Percentiles rank a stretch among this genome's conserved stretches.
Evolutionary conservation across 2,113 vertebrate species (phyloP).

Genomic region (Uropsilus gracilis): DNA sequence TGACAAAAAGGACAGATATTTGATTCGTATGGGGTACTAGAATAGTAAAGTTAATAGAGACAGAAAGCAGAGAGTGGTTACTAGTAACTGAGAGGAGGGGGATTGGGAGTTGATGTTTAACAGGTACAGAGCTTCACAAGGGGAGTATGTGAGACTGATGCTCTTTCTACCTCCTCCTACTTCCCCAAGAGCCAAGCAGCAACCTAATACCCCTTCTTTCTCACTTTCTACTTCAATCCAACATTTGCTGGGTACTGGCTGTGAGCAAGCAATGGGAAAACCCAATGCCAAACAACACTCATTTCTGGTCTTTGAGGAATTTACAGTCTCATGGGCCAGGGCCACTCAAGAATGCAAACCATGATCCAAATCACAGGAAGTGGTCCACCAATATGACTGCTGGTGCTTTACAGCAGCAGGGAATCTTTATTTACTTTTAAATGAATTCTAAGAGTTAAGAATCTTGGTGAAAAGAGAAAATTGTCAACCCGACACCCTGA

Average conservation of each 20-base stretch:
- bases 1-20: not conserved
- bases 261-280: not conserved
- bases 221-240: conserved; percentile 2
- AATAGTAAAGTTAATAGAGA: not conserved
- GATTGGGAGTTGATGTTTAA: too few relatives aligned
- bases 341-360: not conserved
- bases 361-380: not conserved
- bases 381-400: not conserved
- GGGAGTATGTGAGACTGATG: not conserved
- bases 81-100: too few relatives aligned
- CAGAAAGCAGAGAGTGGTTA: too few relatives aligned
- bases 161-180: not conserved
- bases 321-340: not conserved
- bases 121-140: not conserved
- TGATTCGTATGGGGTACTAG: not conserved
- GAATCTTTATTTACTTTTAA: not conserved
- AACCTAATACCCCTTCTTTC: not conserved
- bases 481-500: not conserved
- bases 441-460: not conserved
- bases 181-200: not conserved
- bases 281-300: not conserved
- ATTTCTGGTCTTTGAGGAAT: not conserved
- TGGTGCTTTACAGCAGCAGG: not conserved
- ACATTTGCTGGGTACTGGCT: not conserved
- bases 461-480: not conserved